Base-by-base conservation (phyloP, 2,797 vertebrate species). In the Megaceryle alcyon region DNA sequence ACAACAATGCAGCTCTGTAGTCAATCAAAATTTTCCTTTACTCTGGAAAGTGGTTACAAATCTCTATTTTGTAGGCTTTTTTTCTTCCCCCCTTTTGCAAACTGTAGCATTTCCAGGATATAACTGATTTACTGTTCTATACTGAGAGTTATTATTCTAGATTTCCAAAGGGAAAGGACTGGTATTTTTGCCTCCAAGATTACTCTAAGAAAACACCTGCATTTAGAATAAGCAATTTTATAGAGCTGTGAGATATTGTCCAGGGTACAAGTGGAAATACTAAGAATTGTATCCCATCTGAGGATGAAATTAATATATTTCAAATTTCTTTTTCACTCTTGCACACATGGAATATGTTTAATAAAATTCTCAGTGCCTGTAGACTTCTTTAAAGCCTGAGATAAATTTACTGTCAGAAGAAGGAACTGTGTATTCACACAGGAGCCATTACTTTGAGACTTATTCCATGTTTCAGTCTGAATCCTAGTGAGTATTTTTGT, bases 291-390 rank as follows among this genome's bases (percentile, higher is more conserved):
- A 81, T 78, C 71, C 78, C 84, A 91, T 73, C 69, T 29, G 3
- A 89, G 82, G 81, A 53, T 63, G 43, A 94, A 96, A 92, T 92
- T 12, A 90, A 84, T 53, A 33, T 35, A 94, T 82, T 94, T 92
- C 72, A 91, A 78, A 64, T 81, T 93, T 92, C 51, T 86, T 41
- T 49, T 95, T 92, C 20, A 2, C 65, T 94, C 51, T 72, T 76
- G 65, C 72, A 92, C 94, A 92, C n/a, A 91, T 88, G 94, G 94
- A 94, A 86, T 69, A 94, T 63, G 84, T 91, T 94, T 89, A 89
- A 91, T 72, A 63, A 53, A 86, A 91, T 71, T 86, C 69, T 95
- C 84, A 88, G n/a, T 78, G 72, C 65, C 76, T 86, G 35, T 31
- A 91, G 82, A 76, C 37, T 65, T 84, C 63, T 93, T 93, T 77